Evolutionary conservation across 2,797 vertebrate species (phyloP).

Genomic region (Aquila chrysaetos): DNA sequence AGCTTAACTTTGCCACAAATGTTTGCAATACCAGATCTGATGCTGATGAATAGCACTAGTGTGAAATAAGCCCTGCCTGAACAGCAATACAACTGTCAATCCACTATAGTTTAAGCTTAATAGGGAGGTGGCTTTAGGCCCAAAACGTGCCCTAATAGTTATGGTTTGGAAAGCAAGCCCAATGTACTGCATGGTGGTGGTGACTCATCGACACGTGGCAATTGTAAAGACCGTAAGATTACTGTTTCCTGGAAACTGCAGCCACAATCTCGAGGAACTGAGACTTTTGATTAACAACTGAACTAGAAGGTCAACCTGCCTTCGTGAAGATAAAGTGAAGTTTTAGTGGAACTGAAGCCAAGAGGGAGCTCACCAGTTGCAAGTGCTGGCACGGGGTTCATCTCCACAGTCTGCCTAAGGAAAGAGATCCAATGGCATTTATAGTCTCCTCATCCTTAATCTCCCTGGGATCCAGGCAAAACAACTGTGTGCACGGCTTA

Average conservation of each 20-base stretch:
- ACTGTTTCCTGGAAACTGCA: background rate
- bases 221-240: background rate
- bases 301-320: background rate
- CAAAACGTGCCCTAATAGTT: background rate
- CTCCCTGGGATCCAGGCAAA: background rate
- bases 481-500: background rate
- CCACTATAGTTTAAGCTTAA: background rate
- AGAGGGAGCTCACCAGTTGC: background rate
- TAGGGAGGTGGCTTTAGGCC: background rate
- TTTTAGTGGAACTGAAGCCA: background rate
- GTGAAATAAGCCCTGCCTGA: background rate
- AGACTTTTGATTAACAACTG: background rate
- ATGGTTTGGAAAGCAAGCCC: background rate
- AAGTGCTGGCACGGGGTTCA: background rate
- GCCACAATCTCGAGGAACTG: background rate
- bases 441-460: background rate
- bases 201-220: background rate
- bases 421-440: background rate
- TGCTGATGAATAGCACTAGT: background rate
- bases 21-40: background rate
- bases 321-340: background rate
- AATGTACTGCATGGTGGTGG: accelerated
- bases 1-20: background rate
- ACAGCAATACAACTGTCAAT: background rate
- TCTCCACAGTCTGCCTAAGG: background rate